Conservation (phyloP, 92 coral and sea anemone species). For the Virgularia gustaviana region DNA sequence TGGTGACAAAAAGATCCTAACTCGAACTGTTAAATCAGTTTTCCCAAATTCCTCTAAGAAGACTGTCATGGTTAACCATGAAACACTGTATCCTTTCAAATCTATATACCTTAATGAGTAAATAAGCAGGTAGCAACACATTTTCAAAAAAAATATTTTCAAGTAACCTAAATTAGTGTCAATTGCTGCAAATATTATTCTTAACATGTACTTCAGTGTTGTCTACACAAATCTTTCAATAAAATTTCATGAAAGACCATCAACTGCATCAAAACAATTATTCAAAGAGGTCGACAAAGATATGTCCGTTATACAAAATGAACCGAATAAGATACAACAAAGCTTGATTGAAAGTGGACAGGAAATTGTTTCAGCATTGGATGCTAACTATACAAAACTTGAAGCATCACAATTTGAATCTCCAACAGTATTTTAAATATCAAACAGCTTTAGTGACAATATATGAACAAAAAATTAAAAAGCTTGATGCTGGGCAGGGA, state of each 20-base stretch:
- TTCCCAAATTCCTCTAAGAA: neutral
- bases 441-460: neutral
- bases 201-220: slow-evolving; percentile 10
- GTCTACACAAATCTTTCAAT: neutral
- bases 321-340: neutral
- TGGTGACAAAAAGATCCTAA: neutral
- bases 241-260: neutral
- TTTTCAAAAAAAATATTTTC: neutral
- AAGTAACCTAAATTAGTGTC: neutral
- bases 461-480: neutral
- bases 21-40: neutral
- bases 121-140: neutral
- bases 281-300: neutral
- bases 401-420: neutral
- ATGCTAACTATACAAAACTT: neutral
- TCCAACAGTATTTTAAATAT: neutral
- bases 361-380: slow-evolving; percentile 2
- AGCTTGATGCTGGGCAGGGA: neutral
- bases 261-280: neutral
- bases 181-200: neutral
- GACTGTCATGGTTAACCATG: neutral
- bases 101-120: neutral
- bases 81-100: slow-evolving; percentile 9
- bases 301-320: neutral
- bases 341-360: neutral